Evolutionary conservation across 2,113 vertebrate genomes (phyloP).

Genomic region (Hystrix brachyura): DNA sequence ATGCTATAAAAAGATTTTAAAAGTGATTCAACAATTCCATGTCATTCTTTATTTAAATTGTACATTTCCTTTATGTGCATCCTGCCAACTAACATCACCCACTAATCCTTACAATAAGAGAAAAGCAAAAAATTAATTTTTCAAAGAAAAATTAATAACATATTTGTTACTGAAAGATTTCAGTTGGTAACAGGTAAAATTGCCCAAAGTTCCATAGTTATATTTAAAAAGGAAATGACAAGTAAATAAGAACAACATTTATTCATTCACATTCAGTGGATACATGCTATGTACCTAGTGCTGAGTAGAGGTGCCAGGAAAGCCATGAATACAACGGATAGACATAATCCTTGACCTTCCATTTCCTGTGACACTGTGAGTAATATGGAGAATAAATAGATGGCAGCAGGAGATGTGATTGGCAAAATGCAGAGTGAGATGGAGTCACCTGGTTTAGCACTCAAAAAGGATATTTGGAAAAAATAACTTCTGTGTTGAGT

Average conservation of each 20-base stretch:
- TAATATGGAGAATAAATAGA: neutral
- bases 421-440: accelerated
- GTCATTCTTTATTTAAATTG: constrained; percentile 29
- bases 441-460: neutral
- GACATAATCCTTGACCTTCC: neutral
- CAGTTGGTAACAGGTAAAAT: neutral
- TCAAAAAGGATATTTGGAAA: neutral
- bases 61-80: constrained; percentile 24
- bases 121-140: neutral
- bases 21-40: neutral
- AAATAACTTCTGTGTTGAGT: neutral
- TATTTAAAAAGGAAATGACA: neutral
- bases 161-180: constrained; percentile 2
- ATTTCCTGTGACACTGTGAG: neutral
- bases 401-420: neutral
- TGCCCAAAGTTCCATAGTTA: neutral
- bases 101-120: neutral
- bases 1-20: neutral
- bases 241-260: neutral
- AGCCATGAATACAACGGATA: neutral
- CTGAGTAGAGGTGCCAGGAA: neutral
- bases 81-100: constrained; percentile 42
- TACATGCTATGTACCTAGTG: neutral
- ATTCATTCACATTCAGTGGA: neutral
- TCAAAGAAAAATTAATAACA: neutral